A percentile compares a stretch with the other conserved stretches of the same genome.
Evolutionary conservation across 2,797 vertebrate species (phyloP).

Genomic region (Crocidura indochinensis): DNA sequence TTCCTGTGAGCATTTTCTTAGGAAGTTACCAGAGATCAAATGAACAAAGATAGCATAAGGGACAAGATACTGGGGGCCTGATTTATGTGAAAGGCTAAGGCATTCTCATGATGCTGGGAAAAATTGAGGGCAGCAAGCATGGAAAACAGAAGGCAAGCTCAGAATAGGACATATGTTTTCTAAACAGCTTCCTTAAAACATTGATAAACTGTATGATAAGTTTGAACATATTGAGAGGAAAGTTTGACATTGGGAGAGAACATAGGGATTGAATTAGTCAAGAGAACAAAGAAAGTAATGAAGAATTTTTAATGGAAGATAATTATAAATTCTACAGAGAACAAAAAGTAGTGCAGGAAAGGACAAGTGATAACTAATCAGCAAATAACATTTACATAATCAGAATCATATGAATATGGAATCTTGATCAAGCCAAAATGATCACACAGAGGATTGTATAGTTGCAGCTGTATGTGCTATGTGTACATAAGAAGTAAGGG

Average conservation of each 20-base stretch:
- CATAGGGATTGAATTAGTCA: conserved; percentile 9
- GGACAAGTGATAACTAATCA: conserved; percentile 32
- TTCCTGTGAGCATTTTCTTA: not conserved
- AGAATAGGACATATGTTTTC: not conserved
- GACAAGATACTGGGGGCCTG: not conserved
- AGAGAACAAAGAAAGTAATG: conserved; percentile 38
- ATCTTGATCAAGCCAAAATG: conserved; percentile 63
- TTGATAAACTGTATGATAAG: not conserved
- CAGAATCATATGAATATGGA: conserved; percentile 3
- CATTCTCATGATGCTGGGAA: too few relatives aligned
- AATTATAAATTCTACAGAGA: conserved; percentile 59
- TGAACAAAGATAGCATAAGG: not conserved
- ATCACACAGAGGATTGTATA: not conserved
- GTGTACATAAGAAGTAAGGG: not conserved
- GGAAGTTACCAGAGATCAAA: not conserved
- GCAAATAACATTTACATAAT: conserved; percentile 48
- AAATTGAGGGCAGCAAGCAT: not conserved
- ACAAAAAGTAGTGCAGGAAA: conserved; percentile 44
- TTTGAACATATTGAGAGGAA: not conserved
- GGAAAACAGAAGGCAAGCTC: not conserved
- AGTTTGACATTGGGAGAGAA: conserved; percentile 8
- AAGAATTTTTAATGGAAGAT: not conserved
- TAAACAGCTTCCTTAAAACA: conserved; percentile 18
- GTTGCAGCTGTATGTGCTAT: not conserved
- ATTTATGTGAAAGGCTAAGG: not conserved